phyloP scores from a whole-genome alignment of 2,113 vertebrate genomes.

The Piliocolobus tephrosceles region DNA sequence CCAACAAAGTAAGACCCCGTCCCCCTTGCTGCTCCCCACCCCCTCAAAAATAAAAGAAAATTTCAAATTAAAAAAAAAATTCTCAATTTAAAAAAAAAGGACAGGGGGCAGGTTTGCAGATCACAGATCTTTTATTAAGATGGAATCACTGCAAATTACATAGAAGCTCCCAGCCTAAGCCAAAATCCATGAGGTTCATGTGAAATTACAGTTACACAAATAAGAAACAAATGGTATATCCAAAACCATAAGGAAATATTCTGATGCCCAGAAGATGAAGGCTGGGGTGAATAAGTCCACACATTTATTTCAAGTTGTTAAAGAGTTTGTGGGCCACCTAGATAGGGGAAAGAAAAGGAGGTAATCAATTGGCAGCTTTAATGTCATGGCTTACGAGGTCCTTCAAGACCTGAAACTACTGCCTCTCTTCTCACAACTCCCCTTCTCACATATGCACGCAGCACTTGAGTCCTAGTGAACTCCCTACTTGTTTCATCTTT shows the following conservation, averaged over 20 bases:
- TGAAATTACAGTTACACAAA: neutral
- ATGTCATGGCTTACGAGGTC: neutral
- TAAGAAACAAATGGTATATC: constrained; percentile 44
- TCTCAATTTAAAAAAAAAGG: neutral
- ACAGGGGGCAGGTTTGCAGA: neutral
- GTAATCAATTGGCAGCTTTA: constrained; percentile 16
- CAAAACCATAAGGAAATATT: constrained; percentile 43
- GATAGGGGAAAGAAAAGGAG: constrained; percentile 38
- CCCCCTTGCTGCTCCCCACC: neutral
- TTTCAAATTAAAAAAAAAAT: neutral
- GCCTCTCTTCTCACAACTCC: neutral
- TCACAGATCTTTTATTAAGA: constrained; percentile 67
- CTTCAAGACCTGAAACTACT: neutral
- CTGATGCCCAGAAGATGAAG: constrained; percentile 33
- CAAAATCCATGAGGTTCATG: constrained; percentile 38
- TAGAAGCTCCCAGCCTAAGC: neutral
- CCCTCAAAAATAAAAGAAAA: neutral
- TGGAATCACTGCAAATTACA: constrained; percentile 29
- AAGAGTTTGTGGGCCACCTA: constrained; percentile 89
- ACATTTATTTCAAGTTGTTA: constrained; percentile 84
- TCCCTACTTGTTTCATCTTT: neutral
- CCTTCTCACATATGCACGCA: neutral
- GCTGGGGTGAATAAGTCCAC: neutral
- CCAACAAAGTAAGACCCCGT: neutral
- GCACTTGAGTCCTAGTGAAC: neutral